Evolutionary conservation across 2,888 invertebrate genomes (phyloP).

Genomic region (Colostygia pectinataria): DNA sequence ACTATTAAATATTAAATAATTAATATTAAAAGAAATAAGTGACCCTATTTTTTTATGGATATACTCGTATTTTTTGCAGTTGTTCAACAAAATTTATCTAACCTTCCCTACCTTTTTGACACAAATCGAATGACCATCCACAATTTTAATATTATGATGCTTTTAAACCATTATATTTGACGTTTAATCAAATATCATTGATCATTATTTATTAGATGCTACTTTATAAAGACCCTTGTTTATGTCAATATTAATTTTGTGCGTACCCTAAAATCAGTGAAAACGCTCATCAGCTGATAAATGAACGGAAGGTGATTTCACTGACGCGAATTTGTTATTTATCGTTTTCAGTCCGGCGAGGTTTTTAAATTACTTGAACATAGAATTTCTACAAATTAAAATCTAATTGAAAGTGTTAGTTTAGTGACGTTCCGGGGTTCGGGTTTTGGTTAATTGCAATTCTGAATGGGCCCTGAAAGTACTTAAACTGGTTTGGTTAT

Average conservation of each 20-base stretch:
- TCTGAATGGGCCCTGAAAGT: conserved; percentile 63
- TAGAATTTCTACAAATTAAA: conserved; percentile 41
- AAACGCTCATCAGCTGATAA: conserved; percentile 30
- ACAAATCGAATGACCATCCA: no score
- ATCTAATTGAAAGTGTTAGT: conserved; percentile 34
- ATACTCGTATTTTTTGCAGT: no score
- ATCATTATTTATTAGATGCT: conserved; percentile 5
- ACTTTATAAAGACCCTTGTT: conserved; percentile 10
- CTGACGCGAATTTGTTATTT: conserved; percentile 35
- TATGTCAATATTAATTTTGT: conserved; percentile 20
- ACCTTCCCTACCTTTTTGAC: no score
- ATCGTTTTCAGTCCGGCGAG: conserved; percentile 25
- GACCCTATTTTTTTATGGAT: no score
- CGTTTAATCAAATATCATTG: neutral
- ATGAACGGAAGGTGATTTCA: conserved; percentile 34
- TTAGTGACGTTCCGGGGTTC: conserved; percentile 50
- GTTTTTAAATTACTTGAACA: conserved; percentile 28
- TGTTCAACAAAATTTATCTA: no score
- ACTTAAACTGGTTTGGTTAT: conserved; percentile 65
- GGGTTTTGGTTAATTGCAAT: conserved; percentile 63
- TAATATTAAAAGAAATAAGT: no score
- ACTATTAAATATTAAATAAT: conserved; percentile 1
- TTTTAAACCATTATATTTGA: no score
- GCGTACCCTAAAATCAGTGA: conserved; percentile 21
- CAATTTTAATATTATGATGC: no score